Conservation (phyloP, 35 echinoderm and acorn worm species). For the Antedon bifida region DNA sequence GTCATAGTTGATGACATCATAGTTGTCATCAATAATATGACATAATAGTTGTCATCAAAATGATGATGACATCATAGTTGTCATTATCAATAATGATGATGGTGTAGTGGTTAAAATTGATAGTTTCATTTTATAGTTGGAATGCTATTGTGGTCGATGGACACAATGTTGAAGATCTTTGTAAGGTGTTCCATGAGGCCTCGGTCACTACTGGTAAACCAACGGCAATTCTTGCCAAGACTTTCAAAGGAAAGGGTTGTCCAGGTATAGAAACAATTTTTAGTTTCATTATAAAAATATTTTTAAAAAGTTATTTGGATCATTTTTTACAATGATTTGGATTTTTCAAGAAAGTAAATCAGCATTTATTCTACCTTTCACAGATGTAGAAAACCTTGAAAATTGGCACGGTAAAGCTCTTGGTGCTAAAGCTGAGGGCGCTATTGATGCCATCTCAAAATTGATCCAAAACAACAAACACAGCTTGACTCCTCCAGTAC, state of each 20-base stretch:
- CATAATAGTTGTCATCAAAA: too few relatives aligned
- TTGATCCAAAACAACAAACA: constrained; percentile 39
- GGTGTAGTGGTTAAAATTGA: too few relatives aligned
- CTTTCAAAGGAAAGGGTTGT: constrained; percentile 80
- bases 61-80: too few relatives aligned
- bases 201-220: constrained; percentile 56
- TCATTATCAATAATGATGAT: too few relatives aligned
- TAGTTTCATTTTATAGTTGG: constrained; percentile 9
- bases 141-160: constrained; percentile 72
- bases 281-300: too few relatives aligned
- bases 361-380: neutral
- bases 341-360: too few relatives aligned
- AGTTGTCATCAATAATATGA: too few relatives aligned
- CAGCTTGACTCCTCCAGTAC: constrained; percentile 18
- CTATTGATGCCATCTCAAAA: constrained; percentile 44
- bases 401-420: constrained; percentile 93
- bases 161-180: constrained; percentile 67
- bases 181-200: constrained; percentile 65
- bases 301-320: too few relatives aligned
- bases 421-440: constrained; percentile 55
- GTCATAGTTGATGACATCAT: too few relatives aligned
- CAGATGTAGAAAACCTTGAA: constrained; percentile 62
- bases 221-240: constrained; percentile 82
- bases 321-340: too few relatives aligned
- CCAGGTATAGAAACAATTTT: constrained; percentile 37